A percentile compares a stretch with the other conserved stretches of the same genome.
phyloP scores from a whole-genome alignment of 2,797 vertebrate genomes.

The Paramormyrops hopkinsi region DNA sequence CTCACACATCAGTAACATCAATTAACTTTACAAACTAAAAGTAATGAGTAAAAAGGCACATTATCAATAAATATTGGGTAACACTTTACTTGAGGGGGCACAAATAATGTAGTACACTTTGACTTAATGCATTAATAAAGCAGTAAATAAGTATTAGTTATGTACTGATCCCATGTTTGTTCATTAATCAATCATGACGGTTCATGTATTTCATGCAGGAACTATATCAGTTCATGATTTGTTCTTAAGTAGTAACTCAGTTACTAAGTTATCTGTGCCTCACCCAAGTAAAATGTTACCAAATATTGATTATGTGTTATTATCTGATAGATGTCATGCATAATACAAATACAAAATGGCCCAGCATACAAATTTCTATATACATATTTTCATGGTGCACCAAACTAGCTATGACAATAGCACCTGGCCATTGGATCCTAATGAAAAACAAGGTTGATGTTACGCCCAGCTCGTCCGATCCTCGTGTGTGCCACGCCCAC shows the following conservation, averaged over 20 bases:
- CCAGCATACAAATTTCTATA: not conserved
- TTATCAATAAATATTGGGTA: not conserved
- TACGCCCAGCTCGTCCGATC: too few species aligned
- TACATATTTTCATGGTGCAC: not conserved
- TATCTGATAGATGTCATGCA: not conserved
- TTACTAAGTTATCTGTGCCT: too few species aligned
- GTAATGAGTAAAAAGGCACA: not conserved
- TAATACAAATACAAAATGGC: too few species aligned
- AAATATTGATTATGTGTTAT: not conserved
- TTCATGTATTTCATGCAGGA: not conserved
- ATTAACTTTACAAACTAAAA: not conserved
- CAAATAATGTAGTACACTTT: not conserved
- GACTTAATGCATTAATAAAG: not conserved
- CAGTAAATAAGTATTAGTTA: not conserved
- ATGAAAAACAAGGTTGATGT: not conserved
- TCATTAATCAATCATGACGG: not conserved
- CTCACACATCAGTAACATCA: not conserved
- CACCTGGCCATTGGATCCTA: not conserved
- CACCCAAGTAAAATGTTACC: too few species aligned
- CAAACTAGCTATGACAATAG: not conserved
- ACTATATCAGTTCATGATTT: not conserved
- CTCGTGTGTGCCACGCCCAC: too few species aligned
- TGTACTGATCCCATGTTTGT: not conserved
- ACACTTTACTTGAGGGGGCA: not conserved
- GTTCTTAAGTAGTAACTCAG: too few species aligned